Evolutionary conservation across 1,140 invertebrate genomes (phyloP), one percentile per base, ranked within the genome.

Genomic region (Heterodera schachtii): DNA sequence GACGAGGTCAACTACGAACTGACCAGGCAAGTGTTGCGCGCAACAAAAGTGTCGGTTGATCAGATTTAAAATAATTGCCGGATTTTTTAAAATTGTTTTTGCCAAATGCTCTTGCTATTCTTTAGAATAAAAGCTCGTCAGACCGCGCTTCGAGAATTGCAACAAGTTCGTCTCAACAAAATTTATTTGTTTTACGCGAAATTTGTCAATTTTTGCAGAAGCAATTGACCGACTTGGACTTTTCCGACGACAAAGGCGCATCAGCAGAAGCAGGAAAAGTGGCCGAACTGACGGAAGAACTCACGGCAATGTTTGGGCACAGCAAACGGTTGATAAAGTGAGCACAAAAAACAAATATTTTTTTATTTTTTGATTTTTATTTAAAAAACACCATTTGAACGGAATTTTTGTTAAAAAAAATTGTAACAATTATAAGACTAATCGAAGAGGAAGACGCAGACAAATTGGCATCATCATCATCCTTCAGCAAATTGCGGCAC

Each of bases 1-100:
- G 85, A 86, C 64, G 85, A 86, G 75, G 78, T 86, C 80, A 80
- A 85, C 41, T 86, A 82, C 76, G 85, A 86, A 80, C 69, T 86
- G 47, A 85, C 86, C 21, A 87, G 75, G 86, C 83, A 71, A n/a
- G 73, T 82, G 4, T 60, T 47, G 31, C 1, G 31, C 31, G 31
- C 31, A 31, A 31, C 31, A 31, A 31, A 31, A 31, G 31, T 31
- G 31, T 31, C 31, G 31, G 31, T 31, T 31, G 31, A 31, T 31
- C 1, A 1, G 31, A 31, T 0, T 31, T 31, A 31, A 31, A 31
- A 31, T 31, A 31, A 31, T 31, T 31, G 31, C 31, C 31, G 31
- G 31, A 31, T 31, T 31, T 31, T 31, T 31, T 31, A 0, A 31
- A 31, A 81, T 81, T 80, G n/a, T 8, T 11, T 46, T 21, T 31